A percentile compares a stretch with the other conserved stretches of the same genome.
These are phyloP conservation scores for Drosophila incognita DNA, from an alignment of 2,888 invertebrate genomes.

Conservation along the genomic window DNA sequence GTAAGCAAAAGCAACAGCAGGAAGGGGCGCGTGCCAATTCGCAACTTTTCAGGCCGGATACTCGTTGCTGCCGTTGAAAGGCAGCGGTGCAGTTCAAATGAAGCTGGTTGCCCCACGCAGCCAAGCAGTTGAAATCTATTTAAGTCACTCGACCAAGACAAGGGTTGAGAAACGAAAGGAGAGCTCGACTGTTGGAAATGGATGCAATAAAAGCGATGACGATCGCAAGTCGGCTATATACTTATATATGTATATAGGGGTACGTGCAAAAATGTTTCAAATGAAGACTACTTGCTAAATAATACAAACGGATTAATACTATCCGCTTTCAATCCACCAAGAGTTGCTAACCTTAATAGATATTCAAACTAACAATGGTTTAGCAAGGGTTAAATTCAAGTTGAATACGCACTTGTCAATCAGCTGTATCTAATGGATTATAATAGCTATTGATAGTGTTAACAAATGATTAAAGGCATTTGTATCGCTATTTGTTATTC, in stretches of 20 bases:
- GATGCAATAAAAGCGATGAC: conserved; percentile 43
- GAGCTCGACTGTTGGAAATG: conserved; percentile 24
- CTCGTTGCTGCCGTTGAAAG: conserved; percentile 45
- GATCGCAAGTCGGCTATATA: background rate
- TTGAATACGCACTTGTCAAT: background rate
- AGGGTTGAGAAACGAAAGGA: conserved; percentile 1
- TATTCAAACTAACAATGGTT: background rate
- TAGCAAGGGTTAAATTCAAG: background rate
- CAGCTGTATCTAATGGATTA: background rate
- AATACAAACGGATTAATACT: background rate
- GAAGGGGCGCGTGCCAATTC: conserved; percentile 61
- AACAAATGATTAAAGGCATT: background rate
- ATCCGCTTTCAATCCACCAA: background rate
- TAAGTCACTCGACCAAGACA: conserved; percentile 21
- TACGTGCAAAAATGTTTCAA: background rate
- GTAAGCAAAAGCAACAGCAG: conserved; percentile 9
- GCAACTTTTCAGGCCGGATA: conserved; percentile 47
- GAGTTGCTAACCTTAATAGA: background rate
- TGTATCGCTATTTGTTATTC: background rate
- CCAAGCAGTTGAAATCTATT: conserved; percentile 44
- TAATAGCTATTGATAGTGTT: background rate
- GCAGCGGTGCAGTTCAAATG: conserved; percentile 51
- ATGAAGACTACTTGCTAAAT: background rate
- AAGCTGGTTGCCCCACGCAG: conserved; percentile 32
- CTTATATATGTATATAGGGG: background rate